Evolutionary conservation across 2,797 vertebrate genomes (phyloP), one percentile per base, ranked within the genome.

Genomic region (Pseudochromis fuscus): DNA sequence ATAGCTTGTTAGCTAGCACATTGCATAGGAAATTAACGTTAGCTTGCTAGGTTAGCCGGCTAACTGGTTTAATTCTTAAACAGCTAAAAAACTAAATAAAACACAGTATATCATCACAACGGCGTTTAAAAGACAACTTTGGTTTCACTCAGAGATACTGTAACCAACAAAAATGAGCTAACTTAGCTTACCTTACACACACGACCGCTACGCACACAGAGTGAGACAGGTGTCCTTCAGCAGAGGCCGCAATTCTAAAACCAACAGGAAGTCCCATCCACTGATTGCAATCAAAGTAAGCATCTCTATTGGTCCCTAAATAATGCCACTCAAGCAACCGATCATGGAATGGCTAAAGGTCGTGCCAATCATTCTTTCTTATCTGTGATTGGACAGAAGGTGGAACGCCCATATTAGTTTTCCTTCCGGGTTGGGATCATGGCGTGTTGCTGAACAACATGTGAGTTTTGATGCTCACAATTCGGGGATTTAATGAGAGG

Each of bases 191-290:
- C 92, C 90, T 91, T 79, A 18, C 1, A 8, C 46, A 76, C 60
- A 51, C 84, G 55, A 91, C 69, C 82, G 37, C 67, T 25, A 60
- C 10, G 28, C 7, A 37, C 42, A 48, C 44, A 42, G 73, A 73
- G 61, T 5, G 33, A 84, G 69, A 71, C 75, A 57, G 18, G 69
- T 94, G 91, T 12, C 93, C 94, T 94, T 94, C 91, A 94, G 75
- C 55, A 79, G 83, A 91, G 73, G 81, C 90, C 90, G 91, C 79
- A 42, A 75, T 37, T 76, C 79, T 81, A 62, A 67, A 38, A 2
- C 2, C 2, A 0, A 3, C 0, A 50, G 94, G 93, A 95, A 92
- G 7, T 94, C 68, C 93, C 89, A 42, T 93, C 92, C 24, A 33
- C 46, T 19, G 0, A 0, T 0, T 0, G 0, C 0, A 1, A 15